Evolutionary conservation across 2,888 invertebrate genomes (phyloP).

Genomic region (Tridacna crocea): DNA sequence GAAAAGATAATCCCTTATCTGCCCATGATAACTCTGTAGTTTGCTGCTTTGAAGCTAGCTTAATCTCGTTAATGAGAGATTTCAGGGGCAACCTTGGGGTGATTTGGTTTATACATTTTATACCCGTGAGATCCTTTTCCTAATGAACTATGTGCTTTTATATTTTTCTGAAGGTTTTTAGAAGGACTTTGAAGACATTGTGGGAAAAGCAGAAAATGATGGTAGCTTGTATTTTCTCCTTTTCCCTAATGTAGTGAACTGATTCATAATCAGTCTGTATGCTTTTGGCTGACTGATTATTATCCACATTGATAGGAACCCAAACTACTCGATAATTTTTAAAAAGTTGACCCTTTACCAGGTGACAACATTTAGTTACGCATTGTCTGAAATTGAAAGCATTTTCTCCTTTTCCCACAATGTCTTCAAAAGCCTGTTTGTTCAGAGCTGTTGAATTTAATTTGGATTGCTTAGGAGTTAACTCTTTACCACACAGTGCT

Average conservation of each 20-base stretch:
- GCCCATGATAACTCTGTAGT: constrained; percentile 6
- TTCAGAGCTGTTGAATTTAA: too few relatives aligned
- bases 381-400: too few relatives aligned
- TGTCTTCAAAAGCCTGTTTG: neutral
- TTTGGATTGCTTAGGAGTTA: too few relatives aligned
- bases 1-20: constrained; percentile 27
- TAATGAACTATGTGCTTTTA: too few relatives aligned
- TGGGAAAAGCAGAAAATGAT: neutral
- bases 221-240: neutral
- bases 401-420: neutral
- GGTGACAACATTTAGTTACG: too few relatives aligned
- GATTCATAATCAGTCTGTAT: too few relatives aligned
- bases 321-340: too few relatives aligned
- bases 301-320: too few relatives aligned
- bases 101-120: neutral
- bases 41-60: constrained; percentile 22
- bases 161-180: too few relatives aligned
- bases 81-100: constrained; percentile 22
- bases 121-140: neutral
- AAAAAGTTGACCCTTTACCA: too few relatives aligned
- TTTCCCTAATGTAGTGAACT: neutral
- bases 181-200: neutral
- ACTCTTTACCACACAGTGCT: too few relatives aligned
- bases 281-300: too few relatives aligned
- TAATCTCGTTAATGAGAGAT: constrained; percentile 29